Evolutionary conservation across 2,113 vertebrate genomes (phyloP).

Genomic region (Odocoileus hemionus): DNA sequence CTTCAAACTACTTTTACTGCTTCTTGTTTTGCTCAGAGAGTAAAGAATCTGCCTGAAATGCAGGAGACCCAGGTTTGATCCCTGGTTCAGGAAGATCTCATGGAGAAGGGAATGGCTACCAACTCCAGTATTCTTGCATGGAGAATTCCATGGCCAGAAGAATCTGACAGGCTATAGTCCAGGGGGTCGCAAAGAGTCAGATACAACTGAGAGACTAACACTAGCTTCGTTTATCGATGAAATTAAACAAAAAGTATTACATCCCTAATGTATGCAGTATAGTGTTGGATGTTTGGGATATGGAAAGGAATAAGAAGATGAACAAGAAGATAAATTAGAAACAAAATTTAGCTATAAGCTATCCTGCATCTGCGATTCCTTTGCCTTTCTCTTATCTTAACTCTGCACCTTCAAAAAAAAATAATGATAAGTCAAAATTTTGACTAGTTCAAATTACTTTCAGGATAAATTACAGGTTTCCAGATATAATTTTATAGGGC

Average conservation of each 20-base stretch:
- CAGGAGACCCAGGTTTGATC: not conserved
- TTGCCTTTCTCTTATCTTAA: not conserved
- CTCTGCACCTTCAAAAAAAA: not conserved
- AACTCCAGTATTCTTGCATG: not conserved
- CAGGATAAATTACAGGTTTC: not conserved
- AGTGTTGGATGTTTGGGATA: not conserved
- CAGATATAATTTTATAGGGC: not conserved
- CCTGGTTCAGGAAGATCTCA: not conserved
- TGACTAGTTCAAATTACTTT: not conserved
- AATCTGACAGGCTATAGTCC: not conserved
- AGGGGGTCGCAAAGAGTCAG: rapidly evolving
- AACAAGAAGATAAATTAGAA: not conserved
- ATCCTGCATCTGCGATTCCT: not conserved
- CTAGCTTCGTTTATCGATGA: not conserved
- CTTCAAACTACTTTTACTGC: not conserved
- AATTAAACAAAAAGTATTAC: not conserved
- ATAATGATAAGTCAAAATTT: not conserved
- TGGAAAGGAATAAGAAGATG: not conserved
- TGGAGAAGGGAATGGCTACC: not conserved
- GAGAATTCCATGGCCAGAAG: not conserved
- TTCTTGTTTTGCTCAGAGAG: not conserved
- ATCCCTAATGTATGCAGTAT: not conserved
- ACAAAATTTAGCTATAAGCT: not conserved
- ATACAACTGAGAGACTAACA: not conserved
- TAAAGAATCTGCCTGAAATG: not conserved